These are phyloP conservation scores for Catostylus mosaicus DNA, from an alignment of 30 jellyfish, hydroid and myxozoan species.

Conservation along the genomic window DNA sequence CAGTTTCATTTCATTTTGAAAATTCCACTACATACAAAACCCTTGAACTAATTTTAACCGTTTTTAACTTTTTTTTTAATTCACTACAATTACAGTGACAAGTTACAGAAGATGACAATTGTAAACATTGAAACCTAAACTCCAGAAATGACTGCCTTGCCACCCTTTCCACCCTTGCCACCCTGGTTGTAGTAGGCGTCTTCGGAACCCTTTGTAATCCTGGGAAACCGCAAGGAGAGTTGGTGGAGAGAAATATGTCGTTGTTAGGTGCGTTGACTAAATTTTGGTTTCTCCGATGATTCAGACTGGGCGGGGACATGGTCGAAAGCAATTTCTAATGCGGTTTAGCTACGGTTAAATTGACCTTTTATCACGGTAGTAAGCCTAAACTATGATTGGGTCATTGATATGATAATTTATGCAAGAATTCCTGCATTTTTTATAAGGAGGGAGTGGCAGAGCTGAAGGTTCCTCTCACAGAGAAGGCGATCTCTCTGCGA, in stretches of 20 bases:
- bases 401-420: conserved; percentile 1
- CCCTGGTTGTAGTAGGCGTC: neutral
- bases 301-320: neutral
- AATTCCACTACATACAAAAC: no score
- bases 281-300: neutral
- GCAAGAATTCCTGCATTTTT: conserved; percentile 29
- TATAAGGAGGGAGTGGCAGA: conserved; percentile 54
- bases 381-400: conserved; percentile 2
- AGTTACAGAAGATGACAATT: no score
- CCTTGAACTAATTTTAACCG: no score
- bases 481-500: neutral
- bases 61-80: no score
- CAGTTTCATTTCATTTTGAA: no score
- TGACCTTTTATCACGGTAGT: no score
- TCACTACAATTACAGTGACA: no score
- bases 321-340: no score
- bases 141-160: no score
- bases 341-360: no score
- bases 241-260: neutral
- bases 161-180: neutral
- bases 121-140: no score
- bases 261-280: neutral
- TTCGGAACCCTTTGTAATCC: neutral
- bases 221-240: no score
- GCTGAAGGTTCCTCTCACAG: neutral